phyloP scores from a whole-genome alignment of 2,797 vertebrate genomes.

The Hydrolagus colliei region DNA sequence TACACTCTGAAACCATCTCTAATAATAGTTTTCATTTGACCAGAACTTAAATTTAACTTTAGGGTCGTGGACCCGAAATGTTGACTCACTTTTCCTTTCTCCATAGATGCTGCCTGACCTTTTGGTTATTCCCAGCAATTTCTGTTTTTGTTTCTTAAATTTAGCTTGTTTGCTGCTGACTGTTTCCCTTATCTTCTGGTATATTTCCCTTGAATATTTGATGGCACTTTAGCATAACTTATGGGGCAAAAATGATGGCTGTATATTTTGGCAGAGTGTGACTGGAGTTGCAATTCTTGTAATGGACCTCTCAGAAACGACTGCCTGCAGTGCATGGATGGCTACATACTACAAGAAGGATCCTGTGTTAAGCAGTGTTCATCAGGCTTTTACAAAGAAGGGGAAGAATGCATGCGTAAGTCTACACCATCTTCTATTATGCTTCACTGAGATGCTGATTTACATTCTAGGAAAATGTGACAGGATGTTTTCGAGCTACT shows the following conservation, averaged over 20 bases:
- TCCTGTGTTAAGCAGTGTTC: slow-evolving; percentile 71
- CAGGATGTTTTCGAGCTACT: too few species aligned
- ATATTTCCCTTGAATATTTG: not conserved
- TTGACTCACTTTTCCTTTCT: too few species aligned
- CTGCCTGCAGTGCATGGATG: slow-evolving; percentile 89
- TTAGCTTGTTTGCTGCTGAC: too few species aligned
- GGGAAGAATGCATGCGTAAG: slow-evolving; percentile 74
- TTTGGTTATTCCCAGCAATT: too few species aligned
- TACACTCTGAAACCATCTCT: not conserved
- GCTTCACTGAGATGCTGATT: too few species aligned
- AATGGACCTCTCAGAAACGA: slow-evolving; percentile 71
- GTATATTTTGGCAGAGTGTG: slow-evolving; percentile 67
- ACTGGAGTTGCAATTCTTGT: slow-evolving; percentile 88
- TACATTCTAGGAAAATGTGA: too few species aligned
- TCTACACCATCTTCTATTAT: slow-evolving; percentile 33
- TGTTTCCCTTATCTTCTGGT: not conserved
- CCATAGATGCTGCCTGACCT: too few species aligned
- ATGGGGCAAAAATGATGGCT: not conserved
- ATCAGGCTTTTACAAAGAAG: slow-evolving; percentile 58
- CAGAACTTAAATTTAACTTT: too few species aligned
- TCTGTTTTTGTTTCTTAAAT: not conserved
- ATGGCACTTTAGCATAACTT: not conserved
- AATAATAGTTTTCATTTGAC: not conserved
- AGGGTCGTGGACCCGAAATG: not conserved
- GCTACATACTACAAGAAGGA: slow-evolving; percentile 69